A percentile compares a stretch with the other conserved stretches of the same genome.
These are phyloP conservation scores for Cichlasoma orientale DNA, from an alignment of 2,797 vertebrate species.

Conservation along the genomic window DNA sequence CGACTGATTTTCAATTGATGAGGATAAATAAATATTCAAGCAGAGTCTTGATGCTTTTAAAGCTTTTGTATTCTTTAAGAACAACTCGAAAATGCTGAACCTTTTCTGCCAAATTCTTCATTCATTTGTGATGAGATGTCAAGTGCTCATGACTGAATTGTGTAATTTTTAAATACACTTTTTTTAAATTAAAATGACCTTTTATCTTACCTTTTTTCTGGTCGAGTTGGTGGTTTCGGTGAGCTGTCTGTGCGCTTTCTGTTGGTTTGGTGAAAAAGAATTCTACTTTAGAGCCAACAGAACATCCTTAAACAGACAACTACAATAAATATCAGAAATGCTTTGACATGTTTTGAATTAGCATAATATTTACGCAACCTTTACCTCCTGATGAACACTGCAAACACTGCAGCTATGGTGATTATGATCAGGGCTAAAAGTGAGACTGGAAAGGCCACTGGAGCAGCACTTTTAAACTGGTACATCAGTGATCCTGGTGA, in stretches of 20 bases:
- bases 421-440: constrained; percentile 9
- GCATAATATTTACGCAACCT: constrained; percentile 19
- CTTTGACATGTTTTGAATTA: not conserved
- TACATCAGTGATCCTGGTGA: constrained; percentile 39
- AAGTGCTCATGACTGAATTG: not conserved
- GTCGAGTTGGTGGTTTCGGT: constrained; percentile 36
- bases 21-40: not conserved
- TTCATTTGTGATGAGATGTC: not conserved
- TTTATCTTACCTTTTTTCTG: constrained; percentile 52
- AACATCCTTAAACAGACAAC: not conserved
- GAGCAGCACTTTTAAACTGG: constrained; percentile 14
- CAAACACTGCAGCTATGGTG: constrained; percentile 25
- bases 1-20: not conserved
- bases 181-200: not conserved
- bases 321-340: accelerated
- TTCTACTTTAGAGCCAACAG: not conserved
- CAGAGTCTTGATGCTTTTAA: not conserved
- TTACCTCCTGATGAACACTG: constrained; percentile 23
- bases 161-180: not conserved
- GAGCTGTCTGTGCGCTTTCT: constrained; percentile 19
- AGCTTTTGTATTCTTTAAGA: not conserved
- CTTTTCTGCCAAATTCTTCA: not conserved
- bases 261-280: not conserved
- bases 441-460: constrained; percentile 20
- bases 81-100: not conserved